Conservation (phyloP, 2,797 vertebrate genomes). For the Gorsachius magnificus region DNA sequence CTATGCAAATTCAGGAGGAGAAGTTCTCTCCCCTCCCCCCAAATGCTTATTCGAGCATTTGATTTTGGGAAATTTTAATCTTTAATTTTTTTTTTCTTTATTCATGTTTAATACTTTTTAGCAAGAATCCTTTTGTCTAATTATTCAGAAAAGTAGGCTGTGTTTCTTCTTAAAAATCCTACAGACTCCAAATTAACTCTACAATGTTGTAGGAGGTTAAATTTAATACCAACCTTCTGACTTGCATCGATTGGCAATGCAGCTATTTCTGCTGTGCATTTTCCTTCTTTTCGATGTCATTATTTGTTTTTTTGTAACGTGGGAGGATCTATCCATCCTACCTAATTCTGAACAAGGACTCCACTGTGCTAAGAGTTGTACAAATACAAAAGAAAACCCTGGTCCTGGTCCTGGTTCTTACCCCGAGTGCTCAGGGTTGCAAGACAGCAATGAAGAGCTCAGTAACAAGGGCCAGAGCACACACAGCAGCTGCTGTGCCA, state of each 20-base stretch:
- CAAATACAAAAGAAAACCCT: background rate
- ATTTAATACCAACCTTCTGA: constrained; percentile 20
- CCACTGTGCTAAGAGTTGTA: background rate
- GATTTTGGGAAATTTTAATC: background rate
- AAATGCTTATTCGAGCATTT: background rate
- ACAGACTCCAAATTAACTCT: background rate
- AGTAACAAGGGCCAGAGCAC: background rate
- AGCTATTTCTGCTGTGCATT: constrained; percentile 10
- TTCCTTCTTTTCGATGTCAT: background rate
- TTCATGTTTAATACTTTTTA: background rate
- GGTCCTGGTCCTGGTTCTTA: too few relatives aligned
- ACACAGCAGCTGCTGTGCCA: background rate
- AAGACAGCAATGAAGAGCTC: background rate
- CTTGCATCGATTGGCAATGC: background rate
- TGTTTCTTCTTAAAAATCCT: constrained; percentile 33
- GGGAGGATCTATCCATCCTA: background rate
- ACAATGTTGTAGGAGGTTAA: constrained; percentile 17
- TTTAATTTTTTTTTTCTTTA: background rate
- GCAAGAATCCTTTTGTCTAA: background rate
- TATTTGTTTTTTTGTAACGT: background rate
- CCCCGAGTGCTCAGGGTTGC: background rate
- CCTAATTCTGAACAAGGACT: background rate
- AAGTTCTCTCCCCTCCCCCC: background rate
- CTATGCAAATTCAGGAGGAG: background rate
- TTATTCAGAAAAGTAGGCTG: background rate